Base-by-base conservation (phyloP, 2,888 invertebrate species). In the Drosophila formosana region DNA sequence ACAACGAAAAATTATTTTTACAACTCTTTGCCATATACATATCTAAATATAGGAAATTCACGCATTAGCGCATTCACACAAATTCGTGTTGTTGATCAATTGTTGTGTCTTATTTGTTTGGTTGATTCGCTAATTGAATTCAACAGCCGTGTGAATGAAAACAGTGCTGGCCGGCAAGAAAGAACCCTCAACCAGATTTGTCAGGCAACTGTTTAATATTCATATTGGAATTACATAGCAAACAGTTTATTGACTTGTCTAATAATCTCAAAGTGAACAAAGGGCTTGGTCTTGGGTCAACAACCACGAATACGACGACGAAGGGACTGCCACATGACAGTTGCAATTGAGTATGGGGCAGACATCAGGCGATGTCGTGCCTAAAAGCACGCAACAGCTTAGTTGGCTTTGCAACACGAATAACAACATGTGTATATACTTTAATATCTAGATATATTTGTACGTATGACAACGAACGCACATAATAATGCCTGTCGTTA, bases 351-450 rank as follows among this genome's bases (percentile, higher is more conserved):
- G 4, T 11, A 23, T 32, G 51, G 25, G 46, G 23, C 11, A 34
- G 11, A 5, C 5, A 50, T 32, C 41, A 52, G 13, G 18, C 3
- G 37, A 39, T 46, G 9, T 13, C 46, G 55, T 61, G 66, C 82
- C 85, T 71, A 72, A 78, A 78, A 80, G 74, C 68, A 70, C 80
- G 65, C 72, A 75, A 75, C 72, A 82, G 52, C 75, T 72, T 60
- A 45, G 46, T 49, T 18, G 8, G 58, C 39, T 25, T 26, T 39
- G 32, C 43, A 53, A 9, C 39, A 30, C 26, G 6, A 45, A 50
- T 39, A 47, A 55, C 28, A 65, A 50, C 11, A 57, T 32, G 25
- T 46, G 39, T 18, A 41, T 6, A 13, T 41, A 41, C 13, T 18
- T 3, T 3, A 13, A 41, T 41, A 13, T 11, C 3, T 39, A 41